These are phyloP conservation scores for Melangyna quadrimaculata DNA, from an alignment of 2,888 invertebrate species.

Conservation along the genomic window DNA sequence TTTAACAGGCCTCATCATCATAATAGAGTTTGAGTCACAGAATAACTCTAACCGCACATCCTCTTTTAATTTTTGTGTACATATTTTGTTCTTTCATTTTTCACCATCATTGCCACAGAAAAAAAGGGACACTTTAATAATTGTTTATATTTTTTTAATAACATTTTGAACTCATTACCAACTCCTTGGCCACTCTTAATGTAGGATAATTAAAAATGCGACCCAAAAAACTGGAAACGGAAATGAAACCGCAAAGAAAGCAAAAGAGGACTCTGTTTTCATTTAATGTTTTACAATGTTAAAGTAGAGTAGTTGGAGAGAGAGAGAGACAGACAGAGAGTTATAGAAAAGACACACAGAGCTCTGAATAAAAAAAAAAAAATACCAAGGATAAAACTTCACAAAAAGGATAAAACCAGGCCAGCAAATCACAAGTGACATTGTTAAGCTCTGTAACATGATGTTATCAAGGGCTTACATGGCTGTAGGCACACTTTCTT, in stretches of 20 bases:
- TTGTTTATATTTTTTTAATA: slow-evolving; percentile 52
- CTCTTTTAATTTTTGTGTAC: not conserved
- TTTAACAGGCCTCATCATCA: not conserved
- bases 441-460: slow-evolving; percentile 69
- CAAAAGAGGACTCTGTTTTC: not conserved
- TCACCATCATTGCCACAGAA: not conserved
- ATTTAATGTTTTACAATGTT: not conserved
- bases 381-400: slow-evolving; percentile 11
- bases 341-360: not conserved
- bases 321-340: not conserved
- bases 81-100: not conserved
- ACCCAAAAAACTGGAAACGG: slow-evolving; percentile 48
- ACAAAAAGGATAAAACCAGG: slow-evolving; percentile 59
- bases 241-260: slow-evolving; percentile 26
- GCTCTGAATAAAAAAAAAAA: not conserved
- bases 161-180: slow-evolving; percentile 53
- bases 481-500: slow-evolving; percentile 51
- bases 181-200: slow-evolving; percentile 43
- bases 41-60: not conserved
- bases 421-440: slow-evolving; percentile 72
- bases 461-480: slow-evolving; percentile 72
- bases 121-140: slow-evolving; percentile 11
- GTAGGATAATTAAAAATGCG: slow-evolving; percentile 62
- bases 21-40: not conserved
- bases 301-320: not conserved